Evolutionary conservation across 1,140 invertebrate species (phyloP).

Genomic region (Copidosoma floridanum): DNA sequence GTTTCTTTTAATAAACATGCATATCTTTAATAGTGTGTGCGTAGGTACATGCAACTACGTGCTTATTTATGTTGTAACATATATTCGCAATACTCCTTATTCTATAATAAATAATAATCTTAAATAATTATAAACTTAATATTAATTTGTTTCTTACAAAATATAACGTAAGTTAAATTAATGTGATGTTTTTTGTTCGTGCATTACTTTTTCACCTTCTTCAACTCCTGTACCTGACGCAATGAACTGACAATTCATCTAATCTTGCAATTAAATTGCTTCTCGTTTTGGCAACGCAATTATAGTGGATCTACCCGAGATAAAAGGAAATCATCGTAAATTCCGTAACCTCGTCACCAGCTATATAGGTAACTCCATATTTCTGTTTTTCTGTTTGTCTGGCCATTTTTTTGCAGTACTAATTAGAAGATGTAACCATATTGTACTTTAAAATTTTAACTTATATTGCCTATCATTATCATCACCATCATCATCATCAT

Average conservation of each 20-base stretch:
- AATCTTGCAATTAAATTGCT: slow-evolving; percentile 48
- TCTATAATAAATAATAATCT: too few species aligned
- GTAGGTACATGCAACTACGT: too few species aligned
- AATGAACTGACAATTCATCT: slow-evolving; percentile 38
- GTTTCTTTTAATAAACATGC: slow-evolving; percentile 53
- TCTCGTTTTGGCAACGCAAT: slow-evolving; percentile 5
- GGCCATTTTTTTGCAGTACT: too few species aligned
- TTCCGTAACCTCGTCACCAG: slow-evolving; percentile 96
- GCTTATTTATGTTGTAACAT: too few species aligned
- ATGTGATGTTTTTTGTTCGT: slow-evolving; percentile 57
- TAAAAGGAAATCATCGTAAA: slow-evolving; percentile 96
- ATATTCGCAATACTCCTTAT: too few species aligned
- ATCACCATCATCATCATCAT: too few species aligned
- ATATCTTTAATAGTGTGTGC: too few species aligned
- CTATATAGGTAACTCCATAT: slow-evolving; percentile 88
- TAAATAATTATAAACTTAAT: slow-evolving; percentile 22
- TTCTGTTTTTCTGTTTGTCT: slow-evolving; percentile 44
- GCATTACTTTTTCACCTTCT: slow-evolving; percentile 54
- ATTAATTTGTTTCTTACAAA: too few species aligned
- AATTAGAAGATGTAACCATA: too few species aligned
- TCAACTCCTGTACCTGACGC: slow-evolving; percentile 52
- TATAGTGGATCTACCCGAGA: slow-evolving; percentile 92
- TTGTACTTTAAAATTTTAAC: too few species aligned
- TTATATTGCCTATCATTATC: too few species aligned
- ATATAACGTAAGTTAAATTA: slow-evolving; percentile 50